Evolutionary conservation across 2,888 invertebrate genomes (phyloP), one percentile per base, ranked within the genome.

Genomic region (Drosophila meridionalis): DNA sequence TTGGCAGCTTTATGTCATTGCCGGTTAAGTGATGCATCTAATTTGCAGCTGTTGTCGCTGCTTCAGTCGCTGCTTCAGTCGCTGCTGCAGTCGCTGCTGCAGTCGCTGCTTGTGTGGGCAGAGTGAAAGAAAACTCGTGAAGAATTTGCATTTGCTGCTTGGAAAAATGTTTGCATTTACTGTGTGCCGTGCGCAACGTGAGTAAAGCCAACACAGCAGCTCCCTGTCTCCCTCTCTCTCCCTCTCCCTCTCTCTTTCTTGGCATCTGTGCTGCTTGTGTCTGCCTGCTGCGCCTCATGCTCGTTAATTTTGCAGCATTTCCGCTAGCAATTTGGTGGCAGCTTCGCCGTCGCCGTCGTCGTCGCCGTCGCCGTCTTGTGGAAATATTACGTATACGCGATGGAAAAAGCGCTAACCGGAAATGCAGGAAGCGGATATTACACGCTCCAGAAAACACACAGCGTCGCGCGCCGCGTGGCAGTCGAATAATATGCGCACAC

Each of bases 251-350:
- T 20, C 3, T 34, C 32, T 8, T 52, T 8, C 34, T 36, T n/a
- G 20, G 32, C 52, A 34, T 36, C 34, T 52, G 34, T 47, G 3
- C 45, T 47, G 28, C 52, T 28, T 64, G 40, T 63, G 63, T 60
- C 43, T 58, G 52, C 62, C 62, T 61, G 66, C 70, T 75, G 76
- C 64, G 69, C 65, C 72, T 65, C 62, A 66, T 85, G 87, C 85
- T 87, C 89, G 87, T 90, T 90, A 90, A 90, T 89, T 89, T 87
- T 87, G 78, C 89, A 89, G 87, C 87, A 86, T 90, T 89, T 90
- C 90, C 87, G 87, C 76, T 78, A 78, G 87, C 83, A 90, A 88
- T 90, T 87, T 87, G 89, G 76, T 74, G 89, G 75, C 81, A 78
- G 74, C 70, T 75, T 69, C 75, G 28, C 43, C 57, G 11, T 42